Conservation (phyloP, 2,113 vertebrate species). For the Damaliscus lunatus region DNA sequence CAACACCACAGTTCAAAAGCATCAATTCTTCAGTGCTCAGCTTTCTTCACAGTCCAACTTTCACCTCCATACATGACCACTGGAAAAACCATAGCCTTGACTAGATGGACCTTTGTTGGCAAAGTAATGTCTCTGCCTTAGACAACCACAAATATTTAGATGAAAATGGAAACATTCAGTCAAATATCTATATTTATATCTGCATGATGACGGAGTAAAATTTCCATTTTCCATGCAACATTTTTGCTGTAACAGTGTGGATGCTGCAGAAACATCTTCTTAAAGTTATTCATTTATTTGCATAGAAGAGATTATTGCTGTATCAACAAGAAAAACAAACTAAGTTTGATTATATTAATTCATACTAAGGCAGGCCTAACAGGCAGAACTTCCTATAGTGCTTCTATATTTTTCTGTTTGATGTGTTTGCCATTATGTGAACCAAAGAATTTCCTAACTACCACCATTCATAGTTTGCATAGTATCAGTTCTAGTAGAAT, state of each 20-base stretch:
- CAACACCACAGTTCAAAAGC: too few relatives aligned
- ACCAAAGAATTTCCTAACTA: not conserved
- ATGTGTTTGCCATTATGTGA: not conserved
- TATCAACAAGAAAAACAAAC: not conserved
- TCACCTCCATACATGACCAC: too few relatives aligned
- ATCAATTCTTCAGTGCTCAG: too few relatives aligned
- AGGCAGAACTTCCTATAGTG: not conserved
- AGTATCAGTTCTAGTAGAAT: not conserved
- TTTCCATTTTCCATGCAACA: not conserved
- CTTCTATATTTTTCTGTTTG: not conserved
- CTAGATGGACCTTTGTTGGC: too few relatives aligned
- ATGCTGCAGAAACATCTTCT: not conserved
- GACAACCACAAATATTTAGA: not conserved
- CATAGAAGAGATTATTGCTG: not conserved
- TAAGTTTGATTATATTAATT: not conserved
- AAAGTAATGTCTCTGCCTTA: not conserved
- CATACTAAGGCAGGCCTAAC: not conserved
- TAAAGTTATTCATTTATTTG: not conserved
- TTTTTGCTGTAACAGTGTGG: not conserved
- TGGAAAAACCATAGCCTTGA: too few relatives aligned
- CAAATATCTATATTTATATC: conserved; percentile 5
- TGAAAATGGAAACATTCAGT: conserved; percentile 8
- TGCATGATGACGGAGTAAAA: not conserved
- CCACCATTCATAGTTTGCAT: not conserved
- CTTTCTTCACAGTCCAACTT: too few relatives aligned